Conservation (phyloP, 1,140 invertebrate species). For the Rhagoletis zephyria region DNA sequence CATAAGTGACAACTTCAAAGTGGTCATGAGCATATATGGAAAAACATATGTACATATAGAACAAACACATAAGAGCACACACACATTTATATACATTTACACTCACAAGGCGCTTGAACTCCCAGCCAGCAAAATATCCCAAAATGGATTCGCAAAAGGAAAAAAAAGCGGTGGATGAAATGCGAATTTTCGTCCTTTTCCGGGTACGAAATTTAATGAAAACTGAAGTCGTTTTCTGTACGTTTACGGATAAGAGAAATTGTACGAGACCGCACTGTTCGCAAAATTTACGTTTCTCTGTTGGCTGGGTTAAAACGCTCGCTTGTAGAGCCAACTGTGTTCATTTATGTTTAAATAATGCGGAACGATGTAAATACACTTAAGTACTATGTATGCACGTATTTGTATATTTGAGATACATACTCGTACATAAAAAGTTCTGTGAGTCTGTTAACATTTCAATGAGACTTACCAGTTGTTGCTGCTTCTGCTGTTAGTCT, state of each 20-base stretch:
- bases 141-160: no score
- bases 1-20: slow-evolving; percentile 38
- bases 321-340: neutral
- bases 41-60: no score
- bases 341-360: slow-evolving; percentile 35
- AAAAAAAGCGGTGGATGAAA: no score
- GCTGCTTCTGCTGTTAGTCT: no score
- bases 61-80: neutral
- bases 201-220: no score
- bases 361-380: neutral
- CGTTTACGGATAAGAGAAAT: no score
- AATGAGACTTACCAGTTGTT: neutral
- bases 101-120: no score
- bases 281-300: neutral
- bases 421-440: neutral
- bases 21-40: neutral
- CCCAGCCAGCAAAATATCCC: no score
- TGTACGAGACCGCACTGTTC: no score
- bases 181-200: no score
- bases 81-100: neutral
- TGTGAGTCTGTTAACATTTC: neutral
- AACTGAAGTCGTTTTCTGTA: no score
- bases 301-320: neutral
- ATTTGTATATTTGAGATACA: neutral
- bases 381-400: neutral